Percentiles rank a stretch among this genome's conserved stretches.
Evolutionary conservation across 1,140 invertebrate species (phyloP).

Genomic region (Diplogasteroides magnus): DNA sequence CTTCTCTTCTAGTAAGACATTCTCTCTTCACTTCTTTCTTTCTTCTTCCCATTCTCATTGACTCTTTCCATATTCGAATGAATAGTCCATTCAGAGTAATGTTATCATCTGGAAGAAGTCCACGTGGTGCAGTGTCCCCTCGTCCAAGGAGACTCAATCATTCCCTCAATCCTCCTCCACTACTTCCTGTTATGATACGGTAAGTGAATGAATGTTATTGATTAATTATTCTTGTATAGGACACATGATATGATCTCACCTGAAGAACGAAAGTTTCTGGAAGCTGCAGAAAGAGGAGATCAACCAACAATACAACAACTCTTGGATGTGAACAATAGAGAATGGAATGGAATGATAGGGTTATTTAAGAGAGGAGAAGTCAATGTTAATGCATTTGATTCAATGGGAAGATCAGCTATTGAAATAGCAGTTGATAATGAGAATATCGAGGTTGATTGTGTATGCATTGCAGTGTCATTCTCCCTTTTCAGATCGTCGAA

Average conservation of each 20-base stretch:
- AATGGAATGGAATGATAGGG: slow-evolving; percentile 29
- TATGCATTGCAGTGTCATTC: not conserved
- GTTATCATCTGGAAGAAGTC: slow-evolving; percentile 15
- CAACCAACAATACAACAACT: slow-evolving; percentile 59
- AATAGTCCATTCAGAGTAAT: slow-evolving; percentile 6
- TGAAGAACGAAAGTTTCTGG: slow-evolving; percentile 60
- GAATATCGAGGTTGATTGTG: slow-evolving; percentile 44
- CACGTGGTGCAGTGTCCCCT: slow-evolving; percentile 24
- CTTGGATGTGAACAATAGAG: slow-evolving; percentile 13
- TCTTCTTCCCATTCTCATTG: not conserved
- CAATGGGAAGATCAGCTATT: slow-evolving; percentile 62
- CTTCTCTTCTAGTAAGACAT: too few species aligned
- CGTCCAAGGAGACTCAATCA: slow-evolving; percentile 28
- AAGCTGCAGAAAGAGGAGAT: slow-evolving; percentile 63
- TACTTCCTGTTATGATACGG: slow-evolving; percentile 32
- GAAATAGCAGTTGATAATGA: slow-evolving; percentile 61
- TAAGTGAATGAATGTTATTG: not conserved
- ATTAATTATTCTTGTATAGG: not conserved
- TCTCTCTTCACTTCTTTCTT: too few species aligned
- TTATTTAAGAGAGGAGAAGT: slow-evolving; percentile 38
- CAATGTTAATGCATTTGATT: slow-evolving; percentile 64
- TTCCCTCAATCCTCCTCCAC: slow-evolving; percentile 29
- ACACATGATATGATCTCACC: slow-evolving; percentile 40
- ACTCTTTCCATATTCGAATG: not conserved
- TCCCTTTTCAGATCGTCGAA: slow-evolving; percentile 57